Conservation (phyloP, 2,888 invertebrate genomes). For the Calliopum simillimum region DNA sequence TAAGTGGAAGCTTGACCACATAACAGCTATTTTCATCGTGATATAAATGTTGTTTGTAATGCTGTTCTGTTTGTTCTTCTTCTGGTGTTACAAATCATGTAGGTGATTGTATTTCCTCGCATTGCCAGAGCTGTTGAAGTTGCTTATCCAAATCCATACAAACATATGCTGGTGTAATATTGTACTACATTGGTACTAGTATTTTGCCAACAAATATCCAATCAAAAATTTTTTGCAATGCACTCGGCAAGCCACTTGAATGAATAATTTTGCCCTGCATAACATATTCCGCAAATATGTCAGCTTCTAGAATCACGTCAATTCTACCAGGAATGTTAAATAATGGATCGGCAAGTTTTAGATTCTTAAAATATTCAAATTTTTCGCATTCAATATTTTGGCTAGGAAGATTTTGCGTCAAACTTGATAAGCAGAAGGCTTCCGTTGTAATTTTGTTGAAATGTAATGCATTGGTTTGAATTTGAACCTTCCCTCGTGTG, state of each 20-base stretch:
- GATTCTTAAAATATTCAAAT: conserved; percentile 27
- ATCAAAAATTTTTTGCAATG: conserved; percentile 28
- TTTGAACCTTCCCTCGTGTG: conserved; percentile 30
- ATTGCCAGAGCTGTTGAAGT: conserved; percentile 40
- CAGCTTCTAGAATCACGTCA: conserved; percentile 30
- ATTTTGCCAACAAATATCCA: conserved; percentile 28
- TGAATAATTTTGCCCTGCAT: conserved; percentile 16
- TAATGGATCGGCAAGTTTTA: conserved; percentile 25
- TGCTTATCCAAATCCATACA: conserved; percentile 29
- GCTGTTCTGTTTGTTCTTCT: conserved; percentile 38
- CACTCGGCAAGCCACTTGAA: conserved; percentile 25
- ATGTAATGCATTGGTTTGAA: conserved; percentile 20
- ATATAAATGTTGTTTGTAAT: conserved; percentile 26
- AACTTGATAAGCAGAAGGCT: conserved; percentile 28
- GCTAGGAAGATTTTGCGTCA: conserved; percentile 31
- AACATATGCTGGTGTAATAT: conserved; percentile 16
- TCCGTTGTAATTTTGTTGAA: conserved; percentile 20
- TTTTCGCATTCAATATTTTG: conserved; percentile 12
- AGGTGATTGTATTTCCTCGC: conserved; percentile 32
- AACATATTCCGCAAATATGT: conserved; percentile 24
- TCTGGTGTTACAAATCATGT: conserved; percentile 29
- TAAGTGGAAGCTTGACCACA: conserved; percentile 37
- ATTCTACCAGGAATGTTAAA: conserved; percentile 25
- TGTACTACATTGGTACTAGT: neutral
- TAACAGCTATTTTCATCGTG: conserved; percentile 28